phyloP scores from a whole-genome alignment of 2,797 vertebrate genomes.

The Enteromius fasciolatus region DNA sequence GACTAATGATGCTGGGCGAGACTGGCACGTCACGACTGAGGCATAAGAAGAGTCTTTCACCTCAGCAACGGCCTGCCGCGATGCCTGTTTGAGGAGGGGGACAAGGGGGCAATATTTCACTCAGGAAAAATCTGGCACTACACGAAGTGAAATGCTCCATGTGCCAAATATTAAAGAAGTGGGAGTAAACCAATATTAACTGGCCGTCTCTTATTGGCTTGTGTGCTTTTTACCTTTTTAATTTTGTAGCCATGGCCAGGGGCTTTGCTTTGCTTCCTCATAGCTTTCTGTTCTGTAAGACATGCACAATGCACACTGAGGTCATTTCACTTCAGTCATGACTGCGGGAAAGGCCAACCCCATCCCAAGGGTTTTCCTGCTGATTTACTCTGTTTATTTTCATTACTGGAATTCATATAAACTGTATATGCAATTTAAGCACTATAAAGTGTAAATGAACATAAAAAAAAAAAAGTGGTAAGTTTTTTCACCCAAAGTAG shows the following conservation, averaged over 20 bases:
- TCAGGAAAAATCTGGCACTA: conserved; percentile 22
- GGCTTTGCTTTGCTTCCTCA: conserved; percentile 69
- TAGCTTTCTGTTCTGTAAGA: conserved; percentile 77
- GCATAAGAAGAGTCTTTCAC: conserved; percentile 50
- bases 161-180: conserved; percentile 28
- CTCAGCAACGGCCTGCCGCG: conserved; percentile 51
- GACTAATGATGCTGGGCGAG: conserved; percentile 19
- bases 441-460: no score
- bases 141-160: conserved; percentile 45
- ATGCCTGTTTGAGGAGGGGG: conserved; percentile 64
- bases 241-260: conserved; percentile 63
- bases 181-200: neutral
- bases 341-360: conserved; percentile 25
- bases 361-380: conserved; percentile 6
- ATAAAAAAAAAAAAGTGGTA: neutral
- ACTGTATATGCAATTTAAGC: neutral
- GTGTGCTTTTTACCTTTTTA: conserved; percentile 77
- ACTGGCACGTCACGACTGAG: conserved; percentile 43
- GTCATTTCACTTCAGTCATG: conserved; percentile 44
- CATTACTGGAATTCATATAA: neutral
- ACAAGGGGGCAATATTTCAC: conserved; percentile 55
- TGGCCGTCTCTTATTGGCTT: neutral
- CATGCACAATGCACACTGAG: conserved; percentile 57
- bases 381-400: neutral
- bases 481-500: neutral